Conservation (phyloP, 2,113 vertebrate genomes). For the Piprites chloris region DNA sequence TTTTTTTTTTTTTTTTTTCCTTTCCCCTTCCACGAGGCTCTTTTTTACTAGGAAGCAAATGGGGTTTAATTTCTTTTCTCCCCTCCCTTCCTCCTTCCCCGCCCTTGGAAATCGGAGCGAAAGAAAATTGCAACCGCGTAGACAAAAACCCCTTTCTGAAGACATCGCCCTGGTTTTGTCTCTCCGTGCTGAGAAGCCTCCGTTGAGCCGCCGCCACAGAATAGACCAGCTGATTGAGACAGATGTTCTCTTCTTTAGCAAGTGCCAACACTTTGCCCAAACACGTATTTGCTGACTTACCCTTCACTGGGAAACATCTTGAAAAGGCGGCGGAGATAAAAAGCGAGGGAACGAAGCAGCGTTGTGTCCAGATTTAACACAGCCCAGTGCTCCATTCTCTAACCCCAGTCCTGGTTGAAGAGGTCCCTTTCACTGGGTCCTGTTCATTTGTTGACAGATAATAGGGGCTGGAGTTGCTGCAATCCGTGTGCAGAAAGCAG, state of each 20-base stretch:
- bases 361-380: constrained; percentile 74
- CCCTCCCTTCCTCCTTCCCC: constrained; percentile 38
- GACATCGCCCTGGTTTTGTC: constrained; percentile 20
- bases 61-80: constrained; percentile 53
- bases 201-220: neutral
- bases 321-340: constrained; percentile 58
- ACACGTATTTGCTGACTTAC: constrained; percentile 78
- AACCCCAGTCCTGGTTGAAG: constrained; percentile 61
- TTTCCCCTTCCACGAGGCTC: neutral
- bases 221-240: constrained; percentile 61
- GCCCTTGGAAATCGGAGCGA: neutral
- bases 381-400: constrained; percentile 72
- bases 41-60: neutral
- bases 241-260: constrained; percentile 65
- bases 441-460: constrained; percentile 79
- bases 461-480: constrained; percentile 70
- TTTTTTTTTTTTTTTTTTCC: no score
- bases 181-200: neutral
- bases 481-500: constrained; percentile 78
- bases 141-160: neutral
- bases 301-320: constrained; percentile 58
- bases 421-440: constrained; percentile 70
- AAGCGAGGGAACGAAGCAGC: constrained; percentile 35
- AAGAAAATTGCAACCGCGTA: constrained; percentile 15
- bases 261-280: constrained; percentile 61